Evolutionary conservation across 2,113 vertebrate genomes (phyloP), one percentile per base, ranked within the genome.

Genomic region (Petaurus breviceps): DNA sequence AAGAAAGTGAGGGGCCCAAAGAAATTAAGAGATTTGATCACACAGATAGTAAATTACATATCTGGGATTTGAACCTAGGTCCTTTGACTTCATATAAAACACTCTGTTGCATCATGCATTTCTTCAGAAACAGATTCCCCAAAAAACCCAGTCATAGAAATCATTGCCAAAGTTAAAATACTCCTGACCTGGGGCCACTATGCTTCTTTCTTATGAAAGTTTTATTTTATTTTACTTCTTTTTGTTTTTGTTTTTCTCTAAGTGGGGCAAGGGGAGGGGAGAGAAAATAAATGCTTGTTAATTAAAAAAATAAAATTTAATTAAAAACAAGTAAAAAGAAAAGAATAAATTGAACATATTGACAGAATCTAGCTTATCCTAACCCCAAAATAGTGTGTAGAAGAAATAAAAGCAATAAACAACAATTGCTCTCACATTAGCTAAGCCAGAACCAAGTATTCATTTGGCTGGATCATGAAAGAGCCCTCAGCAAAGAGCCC

Each of bases 271-370:
- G n/a, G n/a, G 68, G 16, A 19, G 37, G 68, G 8, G n/a, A 43
- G 68, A 43, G 19, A 84, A 84, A 84, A 84, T 84, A 23, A 84
- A 84, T 84, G 37, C 3, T 43, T 84, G 68, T 43, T 84, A 43
- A 84, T 84, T 23, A 37, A 43, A 43, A 84, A 68, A 84, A 43
- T 19, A 95, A 98, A 96, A 96, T 96, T 96, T 96, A 97, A 97
- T 97, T 93, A 92, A 54, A 94, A 31, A 61, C 47, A 57, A 37
- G 4, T 37, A 68, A 37, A 68, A 89, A 89, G 89, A 94, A 92
- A 89, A 89, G 77, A 94, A 91, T 91, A 53, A 95, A 93, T 95
- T 97, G 92, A 92, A 93, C 93, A 92, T 55, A 50, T 95, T 43
- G 91, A 92, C 93, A 95, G 97, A 96, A 95, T 95, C 91, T 94